Conservation (phyloP, 2,797 vertebrate species). For the Paramormyrops hopkinsi region DNA sequence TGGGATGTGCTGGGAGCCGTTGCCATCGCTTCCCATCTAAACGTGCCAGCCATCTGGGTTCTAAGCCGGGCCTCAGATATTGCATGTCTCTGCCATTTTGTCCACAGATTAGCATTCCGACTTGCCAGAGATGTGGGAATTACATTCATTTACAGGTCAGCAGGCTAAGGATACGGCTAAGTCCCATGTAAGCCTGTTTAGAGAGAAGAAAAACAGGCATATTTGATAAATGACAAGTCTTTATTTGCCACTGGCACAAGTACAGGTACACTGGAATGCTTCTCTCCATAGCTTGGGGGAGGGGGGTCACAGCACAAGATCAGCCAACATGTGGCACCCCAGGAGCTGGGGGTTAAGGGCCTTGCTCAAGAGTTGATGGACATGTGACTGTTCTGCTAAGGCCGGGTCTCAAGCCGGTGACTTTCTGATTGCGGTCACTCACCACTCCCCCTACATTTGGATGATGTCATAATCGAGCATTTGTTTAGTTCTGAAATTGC, state of each 20-base stretch:
- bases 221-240: background rate
- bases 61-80: background rate
- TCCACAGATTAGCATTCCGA: background rate
- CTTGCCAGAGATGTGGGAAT: background rate
- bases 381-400: background rate
- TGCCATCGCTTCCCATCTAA: constrained; percentile 9
- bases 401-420: background rate
- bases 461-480: background rate
- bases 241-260: background rate
- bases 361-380: background rate
- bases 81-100: background rate
- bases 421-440: background rate
- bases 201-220: background rate
- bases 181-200: background rate
- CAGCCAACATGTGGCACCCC: background rate
- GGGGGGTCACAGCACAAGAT: background rate
- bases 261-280: background rate
- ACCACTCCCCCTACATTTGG: background rate
- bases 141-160: background rate
- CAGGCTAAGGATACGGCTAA: background rate
- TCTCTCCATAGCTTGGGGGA: background rate
- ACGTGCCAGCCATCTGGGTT: constrained; percentile 20
- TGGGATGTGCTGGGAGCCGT: constrained; percentile 20
- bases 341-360: background rate
- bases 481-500: background rate